Percentiles rank a stretch among this genome's conserved stretches.
phyloP scores from a whole-genome alignment of 2,888 invertebrate genomes.

The Aleiodes testaceus region DNA sequence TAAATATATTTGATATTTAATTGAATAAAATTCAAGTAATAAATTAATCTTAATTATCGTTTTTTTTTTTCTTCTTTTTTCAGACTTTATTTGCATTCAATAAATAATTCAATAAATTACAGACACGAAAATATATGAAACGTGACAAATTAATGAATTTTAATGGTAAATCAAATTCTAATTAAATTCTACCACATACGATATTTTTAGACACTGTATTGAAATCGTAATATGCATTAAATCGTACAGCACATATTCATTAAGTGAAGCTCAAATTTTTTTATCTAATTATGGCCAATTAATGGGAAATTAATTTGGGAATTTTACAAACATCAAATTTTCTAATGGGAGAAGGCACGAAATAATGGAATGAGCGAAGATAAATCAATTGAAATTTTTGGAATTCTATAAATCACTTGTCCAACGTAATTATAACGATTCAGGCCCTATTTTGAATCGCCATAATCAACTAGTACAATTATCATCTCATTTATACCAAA shows the following conservation, averaged over 20 bases:
- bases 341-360: constrained; percentile 53
- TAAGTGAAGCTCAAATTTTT: too few species aligned
- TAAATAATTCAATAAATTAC: constrained; percentile 23
- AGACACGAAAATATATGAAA: constrained; percentile 8
- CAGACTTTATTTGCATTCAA: constrained; percentile 21
- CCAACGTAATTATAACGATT: constrained; percentile 55
- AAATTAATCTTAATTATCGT: neutral
- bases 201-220: constrained; percentile 23
- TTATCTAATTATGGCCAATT: too few species aligned
- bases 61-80: neutral
- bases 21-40: neutral
- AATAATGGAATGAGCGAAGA: constrained; percentile 53
- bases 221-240: constrained; percentile 14
- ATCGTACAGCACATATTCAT: constrained; percentile 4
- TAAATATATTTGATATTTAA: neutral
- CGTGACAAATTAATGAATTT: constrained; percentile 9
- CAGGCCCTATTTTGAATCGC: constrained; percentile 70
- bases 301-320: too few species aligned
- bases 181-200: constrained; percentile 13
- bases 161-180: neutral
- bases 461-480: constrained; percentile 55
- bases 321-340: constrained; percentile 43
- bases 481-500: constrained; percentile 62
- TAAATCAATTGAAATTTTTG: constrained; percentile 52
- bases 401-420: constrained; percentile 5